phyloP scores from a whole-genome alignment of 2,888 invertebrate species.

The Sussaba pulchella region DNA sequence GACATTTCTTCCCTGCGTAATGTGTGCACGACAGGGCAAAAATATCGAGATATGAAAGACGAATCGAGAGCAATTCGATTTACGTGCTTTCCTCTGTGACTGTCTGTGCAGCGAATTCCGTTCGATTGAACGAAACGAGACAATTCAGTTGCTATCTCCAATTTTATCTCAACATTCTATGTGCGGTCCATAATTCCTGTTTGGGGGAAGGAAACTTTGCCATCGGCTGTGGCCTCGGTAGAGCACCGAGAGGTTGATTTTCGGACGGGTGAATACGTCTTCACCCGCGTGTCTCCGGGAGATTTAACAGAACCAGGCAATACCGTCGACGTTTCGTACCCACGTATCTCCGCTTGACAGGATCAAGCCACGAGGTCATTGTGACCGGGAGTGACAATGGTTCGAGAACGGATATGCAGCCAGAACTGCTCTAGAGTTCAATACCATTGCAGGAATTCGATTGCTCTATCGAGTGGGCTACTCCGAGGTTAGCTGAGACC shows the following conservation, averaged over 20 bases:
- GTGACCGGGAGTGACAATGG: slow-evolving; percentile 69
- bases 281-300: not conserved
- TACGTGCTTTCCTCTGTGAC: slow-evolving; percentile 6
- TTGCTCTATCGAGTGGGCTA: slow-evolving; percentile 24
- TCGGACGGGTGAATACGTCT: slow-evolving; percentile 10
- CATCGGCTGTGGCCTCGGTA: not conserved
- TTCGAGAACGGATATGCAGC: slow-evolving; percentile 34
- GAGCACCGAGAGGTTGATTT: not conserved
- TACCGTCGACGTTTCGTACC: slow-evolving; percentile 32
- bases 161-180: not conserved
- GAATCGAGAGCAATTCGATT: slow-evolving; percentile 41
- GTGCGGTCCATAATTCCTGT: not conserved
- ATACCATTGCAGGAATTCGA: slow-evolving; percentile 30
- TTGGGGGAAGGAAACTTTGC: not conserved
- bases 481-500: slow-evolving; percentile 35
- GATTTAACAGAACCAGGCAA: slow-evolving; percentile 23
- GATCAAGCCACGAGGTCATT: slow-evolving; percentile 64
- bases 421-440: not conserved
- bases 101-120: slow-evolving; percentile 4
- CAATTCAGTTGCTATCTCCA: slow-evolving; percentile 14
- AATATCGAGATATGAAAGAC: slow-evolving; percentile 38
- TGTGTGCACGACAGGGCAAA: slow-evolving; percentile 2
- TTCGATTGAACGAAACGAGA: not conserved
- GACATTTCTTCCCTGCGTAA: slow-evolving; percentile 2
- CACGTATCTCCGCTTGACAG: slow-evolving; percentile 72